phyloP scores from a whole-genome alignment of 2,888 invertebrate species.

The Eumerus sabulonum region DNA sequence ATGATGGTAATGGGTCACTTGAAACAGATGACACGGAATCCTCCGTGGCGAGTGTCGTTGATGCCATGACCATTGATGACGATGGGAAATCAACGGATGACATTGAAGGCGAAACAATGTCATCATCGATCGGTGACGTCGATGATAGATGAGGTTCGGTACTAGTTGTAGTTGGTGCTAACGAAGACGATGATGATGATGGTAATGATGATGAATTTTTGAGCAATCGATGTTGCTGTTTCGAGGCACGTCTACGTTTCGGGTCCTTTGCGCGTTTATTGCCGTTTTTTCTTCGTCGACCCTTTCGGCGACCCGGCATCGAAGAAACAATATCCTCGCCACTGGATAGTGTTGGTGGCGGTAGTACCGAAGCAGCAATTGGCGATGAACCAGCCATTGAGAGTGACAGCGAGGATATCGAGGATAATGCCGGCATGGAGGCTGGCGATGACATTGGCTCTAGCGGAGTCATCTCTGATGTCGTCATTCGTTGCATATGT shows the following conservation, averaged over 20 bases:
- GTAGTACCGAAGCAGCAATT: conserved; percentile 38
- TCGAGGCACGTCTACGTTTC: conserved; percentile 60
- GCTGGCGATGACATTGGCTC: conserved; percentile 68
- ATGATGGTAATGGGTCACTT: conserved; percentile 28
- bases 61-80: conserved; percentile 39
- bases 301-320: conserved; percentile 71
- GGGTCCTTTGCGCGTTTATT: conserved; percentile 61
- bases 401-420: conserved; percentile 36
- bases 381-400: conserved; percentile 53
- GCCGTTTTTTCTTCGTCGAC: conserved; percentile 71
- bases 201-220: conserved; percentile 4
- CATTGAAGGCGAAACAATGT: conserved; percentile 45
- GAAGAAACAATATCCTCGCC: conserved; percentile 63
- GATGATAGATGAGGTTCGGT: conserved; percentile 36
- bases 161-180: conserved; percentile 26
- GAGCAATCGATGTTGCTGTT: conserved; percentile 24
- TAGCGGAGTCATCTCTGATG: conserved; percentile 7
- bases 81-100: conserved; percentile 46
- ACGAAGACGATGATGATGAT: conserved; percentile 29
- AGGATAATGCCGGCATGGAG: conserved; percentile 37
- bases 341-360: conserved; percentile 72
- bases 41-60: conserved; percentile 12
- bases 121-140: conserved; percentile 28
- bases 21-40: conserved; percentile 14
- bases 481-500: conserved; percentile 64